These are phyloP conservation scores for Pangasius sanitwongsei DNA, from an alignment of 2,797 vertebrate genomes.

Conservation along the genomic window DNA sequence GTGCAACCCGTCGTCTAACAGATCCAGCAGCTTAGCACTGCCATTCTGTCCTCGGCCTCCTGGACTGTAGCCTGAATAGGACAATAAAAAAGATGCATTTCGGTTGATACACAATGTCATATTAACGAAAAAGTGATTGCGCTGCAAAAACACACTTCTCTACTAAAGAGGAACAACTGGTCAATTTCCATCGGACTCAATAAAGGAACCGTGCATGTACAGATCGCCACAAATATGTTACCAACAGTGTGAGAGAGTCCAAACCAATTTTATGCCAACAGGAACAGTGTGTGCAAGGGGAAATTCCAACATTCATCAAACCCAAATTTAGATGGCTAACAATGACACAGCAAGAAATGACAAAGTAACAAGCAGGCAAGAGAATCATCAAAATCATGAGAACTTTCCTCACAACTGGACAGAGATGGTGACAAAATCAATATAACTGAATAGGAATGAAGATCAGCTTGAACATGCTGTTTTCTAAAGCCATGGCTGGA, in stretches of 20 bases:
- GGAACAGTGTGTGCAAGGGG: background rate
- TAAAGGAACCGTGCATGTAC: background rate
- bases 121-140: background rate
- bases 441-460: background rate
- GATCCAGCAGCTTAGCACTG: conserved; percentile 79
- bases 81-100: background rate
- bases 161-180: background rate
- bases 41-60: conserved; percentile 65
- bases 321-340: background rate
- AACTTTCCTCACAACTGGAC: background rate
- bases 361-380: background rate
- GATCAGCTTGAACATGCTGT: too few species aligned
- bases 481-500: background rate
- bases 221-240: too few species aligned
- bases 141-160: background rate
- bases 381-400: background rate
- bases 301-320: background rate
- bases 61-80: conserved; percentile 70
- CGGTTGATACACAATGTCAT: background rate
- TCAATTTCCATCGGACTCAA: background rate
- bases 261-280: background rate
- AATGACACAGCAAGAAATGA: background rate
- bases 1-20: conserved; percentile 85
- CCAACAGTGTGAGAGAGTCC: background rate
- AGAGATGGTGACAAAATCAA: background rate